Evolutionary conservation across 1,140 invertebrate genomes (phyloP), one percentile per base, ranked within the genome.

Genomic region (Pygmarrhopalites habei): DNA sequence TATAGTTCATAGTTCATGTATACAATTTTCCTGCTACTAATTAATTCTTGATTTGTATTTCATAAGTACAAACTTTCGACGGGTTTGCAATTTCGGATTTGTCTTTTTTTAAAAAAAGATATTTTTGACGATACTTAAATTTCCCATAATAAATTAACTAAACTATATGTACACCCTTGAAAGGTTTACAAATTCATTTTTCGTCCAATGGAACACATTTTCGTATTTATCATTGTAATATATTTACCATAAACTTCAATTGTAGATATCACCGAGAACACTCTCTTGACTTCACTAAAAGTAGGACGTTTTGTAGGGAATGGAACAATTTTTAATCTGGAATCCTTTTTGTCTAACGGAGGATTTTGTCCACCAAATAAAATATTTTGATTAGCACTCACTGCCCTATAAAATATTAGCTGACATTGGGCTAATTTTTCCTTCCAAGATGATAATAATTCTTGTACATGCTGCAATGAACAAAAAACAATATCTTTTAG

Each of bases 241-340:
- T 15, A 68, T 77, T 74, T 75, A 86, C 88, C 86, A 77, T 89
- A 88, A 64, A 87, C 81, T 73, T 86, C 83, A 53, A 89, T 77
- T 49, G 82, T 82, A n/a, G 83, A 79, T 3, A 94, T 73, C 58
- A 86, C 78, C 41, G 83, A 79, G 72, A 88, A 83, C 1, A 90
- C 86, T 60, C 89, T 78, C 73, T 86, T 81, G 0, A 90, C 82
- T 79, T 93, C 90, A 58, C 82, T 86, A 68, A 85, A 89, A 1
- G 87, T 91, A 2, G 91, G 86, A 70, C 89, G 80, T 68, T 85
- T 80, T 0, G 90, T 92, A 1, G 86, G 83, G 75, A 95, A 91
- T 5, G 91, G 90, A 66, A 94, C 81, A 41, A 79, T 82, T 72
- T 89, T 76, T 14, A 93, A 74, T 60, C 87, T 77, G 7, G 71